Evolutionary conservation across 2,797 vertebrate genomes (phyloP), one percentile per base, ranked within the genome.

Genomic region (Macropodus opercularis): DNA sequence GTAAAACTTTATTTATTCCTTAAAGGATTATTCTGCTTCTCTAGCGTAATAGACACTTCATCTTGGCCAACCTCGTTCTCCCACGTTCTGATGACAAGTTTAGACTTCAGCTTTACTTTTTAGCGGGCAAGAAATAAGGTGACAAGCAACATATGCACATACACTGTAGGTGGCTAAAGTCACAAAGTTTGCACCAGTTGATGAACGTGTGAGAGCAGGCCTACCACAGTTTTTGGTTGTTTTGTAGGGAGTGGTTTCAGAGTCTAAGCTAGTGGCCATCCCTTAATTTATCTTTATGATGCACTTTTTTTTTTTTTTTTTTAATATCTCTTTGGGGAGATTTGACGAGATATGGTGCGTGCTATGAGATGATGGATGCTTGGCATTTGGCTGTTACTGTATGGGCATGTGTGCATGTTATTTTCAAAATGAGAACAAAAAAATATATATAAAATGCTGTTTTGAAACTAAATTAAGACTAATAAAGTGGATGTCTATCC

Each of bases 231-330:
- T 78, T 72, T 29, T 32, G 10, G 31, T 63, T 63, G 38, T 68
- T 72, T 69, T 51, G n/a, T 38, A 10, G 9, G 36, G 48, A 32
- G 17, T 18, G 26, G 18, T 44, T 62, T 26, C 43, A 32, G 7
- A 52, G n/a, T 52, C 35, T 46, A 18, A 51, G 38, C 50, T 22
- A 13, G 21, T 53, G 39, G 39, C 74, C 46, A 32, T 55, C n/a
- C 9, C 12, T 51, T 55, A 55, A 61, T 69, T 61, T 68, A 56
- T 61, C 47, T 29, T 46, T 40, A 32, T 63, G 55, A 18, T 41
- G 11, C 46, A 62, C 54, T 69, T 75, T 60, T 68, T 71, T 60
- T 31, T n/a, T n/a, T n/a, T n/a, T n/a, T n/a, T n/a, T n/a, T n/a
- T n/a, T n/a, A n/a, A 22, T 48, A 14, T 9, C 19, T 79, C 62